phyloP scores from a whole-genome alignment of 1,140 invertebrate species.

The Drosophila funebris region DNA sequence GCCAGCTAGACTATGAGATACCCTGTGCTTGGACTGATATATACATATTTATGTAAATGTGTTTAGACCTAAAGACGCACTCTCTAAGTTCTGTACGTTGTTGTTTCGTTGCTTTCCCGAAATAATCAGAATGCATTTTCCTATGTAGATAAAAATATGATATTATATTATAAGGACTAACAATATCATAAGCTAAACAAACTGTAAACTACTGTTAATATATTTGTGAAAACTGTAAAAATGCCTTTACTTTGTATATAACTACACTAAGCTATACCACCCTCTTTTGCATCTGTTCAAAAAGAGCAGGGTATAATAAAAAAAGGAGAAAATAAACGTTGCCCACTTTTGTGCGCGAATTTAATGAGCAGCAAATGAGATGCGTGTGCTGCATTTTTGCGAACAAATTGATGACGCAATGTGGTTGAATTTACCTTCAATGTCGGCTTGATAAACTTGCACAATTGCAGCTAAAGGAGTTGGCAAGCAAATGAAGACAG shows the following conservation, averaged over 20 bases:
- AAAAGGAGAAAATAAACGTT: constrained; percentile 15
- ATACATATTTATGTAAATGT: background rate
- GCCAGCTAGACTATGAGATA: background rate
- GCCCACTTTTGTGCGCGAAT: constrained; percentile 41
- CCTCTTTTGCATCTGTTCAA: background rate
- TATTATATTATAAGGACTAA: too few species aligned
- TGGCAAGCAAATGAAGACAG: too few species aligned
- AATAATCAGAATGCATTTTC: too few species aligned
- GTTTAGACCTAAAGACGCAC: too few species aligned
- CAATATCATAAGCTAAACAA: too few species aligned
- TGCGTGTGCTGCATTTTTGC: background rate
- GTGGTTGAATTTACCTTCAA: background rate
- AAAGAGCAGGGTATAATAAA: background rate
- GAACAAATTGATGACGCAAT: constrained; percentile 1
- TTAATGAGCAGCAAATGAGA: constrained; percentile 25
- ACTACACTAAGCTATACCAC: too few species aligned
- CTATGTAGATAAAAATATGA: too few species aligned
- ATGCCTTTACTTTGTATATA: too few species aligned
- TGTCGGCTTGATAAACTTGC: background rate
- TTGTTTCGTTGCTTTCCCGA: too few species aligned
- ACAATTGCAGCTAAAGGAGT: background rate
- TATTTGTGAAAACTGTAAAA: too few species aligned
- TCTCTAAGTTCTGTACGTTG: too few species aligned
- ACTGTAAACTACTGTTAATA: too few species aligned
- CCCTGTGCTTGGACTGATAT: background rate